These are phyloP conservation scores for Caretta caretta DNA, from an alignment of 2,113 vertebrate genomes.

Conservation along the genomic window DNA sequence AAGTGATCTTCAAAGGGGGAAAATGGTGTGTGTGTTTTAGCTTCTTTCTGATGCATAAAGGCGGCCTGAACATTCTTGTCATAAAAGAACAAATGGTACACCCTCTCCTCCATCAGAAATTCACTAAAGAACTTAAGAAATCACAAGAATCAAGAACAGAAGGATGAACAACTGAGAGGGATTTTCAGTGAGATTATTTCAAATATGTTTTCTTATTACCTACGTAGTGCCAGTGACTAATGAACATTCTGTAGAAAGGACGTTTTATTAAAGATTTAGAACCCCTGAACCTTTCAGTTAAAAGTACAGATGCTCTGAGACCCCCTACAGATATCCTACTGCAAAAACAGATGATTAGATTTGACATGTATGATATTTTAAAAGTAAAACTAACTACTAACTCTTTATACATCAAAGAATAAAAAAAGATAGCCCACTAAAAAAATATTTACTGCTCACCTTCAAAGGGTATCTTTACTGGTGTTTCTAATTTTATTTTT, in stretches of 20 bases:
- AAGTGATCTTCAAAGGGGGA: background rate
- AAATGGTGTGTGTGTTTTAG: background rate
- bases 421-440: background rate
- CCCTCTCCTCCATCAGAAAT: background rate
- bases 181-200: background rate
- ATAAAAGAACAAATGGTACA: background rate
- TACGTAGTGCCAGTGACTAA: background rate
- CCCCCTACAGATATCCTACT: rapidly evolving
- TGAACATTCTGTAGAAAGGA: background rate
- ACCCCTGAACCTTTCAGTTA: background rate
- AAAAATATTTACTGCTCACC: background rate
- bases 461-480: background rate
- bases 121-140: background rate
- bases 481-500: background rate
- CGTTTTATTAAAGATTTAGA: background rate
- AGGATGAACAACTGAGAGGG: background rate
- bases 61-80: background rate
- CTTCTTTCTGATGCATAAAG: background rate
- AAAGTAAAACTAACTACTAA: background rate
- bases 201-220: background rate
- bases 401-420: background rate
- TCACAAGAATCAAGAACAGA: background rate
- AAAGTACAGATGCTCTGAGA: background rate
- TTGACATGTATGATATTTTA: background rate
- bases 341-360: background rate